Base-by-base conservation (phyloP, 2,797 vertebrate species). In the Ctenosaura bakeri region DNA sequence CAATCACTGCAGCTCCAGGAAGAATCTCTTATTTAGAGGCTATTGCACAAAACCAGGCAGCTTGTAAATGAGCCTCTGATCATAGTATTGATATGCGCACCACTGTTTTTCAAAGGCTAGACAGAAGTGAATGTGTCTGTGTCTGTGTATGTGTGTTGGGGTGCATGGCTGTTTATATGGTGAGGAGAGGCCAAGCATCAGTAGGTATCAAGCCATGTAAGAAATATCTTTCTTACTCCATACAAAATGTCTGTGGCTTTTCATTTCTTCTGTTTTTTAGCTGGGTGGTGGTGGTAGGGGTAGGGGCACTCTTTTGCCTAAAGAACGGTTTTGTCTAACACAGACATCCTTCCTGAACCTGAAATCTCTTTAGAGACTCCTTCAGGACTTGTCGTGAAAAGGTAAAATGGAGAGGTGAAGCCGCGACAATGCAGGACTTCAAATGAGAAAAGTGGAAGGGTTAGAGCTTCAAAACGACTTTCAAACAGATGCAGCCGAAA, bases 21-120 rank as follows among this genome's bases (percentile, higher is more conserved):
- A 96, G 96, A 94, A 86, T 93, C 59, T 92, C 84, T 91, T 92
- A 93, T 97, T 96, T 96, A 93, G 90, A 66, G 42, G 80, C 46
- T 88, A 59, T 91, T 92, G 91, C 20, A 94, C 80, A 76, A 90
- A 90, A 95, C 92, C 87, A 93, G 90, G 92, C 91, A 93, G 90
- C 94, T 95, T 96, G 93, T 62, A 90, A 89, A 74, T 74, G 73
- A 94, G 74, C 93, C 93, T 94, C 88, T 95, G 93, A 95, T 95
- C 69, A 95, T 94, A 96, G 93, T 88, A 92, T 90, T 90, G 90
- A 90, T 88, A 90, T 87, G 86, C 88, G 74, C 86, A 56, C 86
- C 59, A 79, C 81, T 77, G 86, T 79, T 84, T 46, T 69, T 84
- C 86, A 83, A 84, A 78, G 86, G 81, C 59, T 84, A 78, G 80